Evolutionary conservation across 2,113 vertebrate species (phyloP).

Genomic region (Mixornis gularis): DNA sequence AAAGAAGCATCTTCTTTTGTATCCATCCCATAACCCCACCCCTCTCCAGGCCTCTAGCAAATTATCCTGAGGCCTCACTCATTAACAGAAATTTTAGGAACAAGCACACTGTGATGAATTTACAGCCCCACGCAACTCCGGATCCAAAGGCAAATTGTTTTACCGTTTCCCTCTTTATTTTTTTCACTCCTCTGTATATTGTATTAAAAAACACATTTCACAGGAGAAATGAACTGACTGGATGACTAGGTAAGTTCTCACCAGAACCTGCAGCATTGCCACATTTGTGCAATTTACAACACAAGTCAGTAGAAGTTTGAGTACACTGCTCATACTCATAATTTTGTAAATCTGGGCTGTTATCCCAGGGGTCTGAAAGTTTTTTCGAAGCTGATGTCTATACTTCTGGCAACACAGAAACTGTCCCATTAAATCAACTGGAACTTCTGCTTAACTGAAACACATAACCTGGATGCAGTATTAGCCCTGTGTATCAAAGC

Average conservation of each 20-base stretch:
- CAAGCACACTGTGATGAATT: background rate
- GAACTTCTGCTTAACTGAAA: background rate
- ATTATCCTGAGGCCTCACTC: background rate
- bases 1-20: conserved; percentile 4
- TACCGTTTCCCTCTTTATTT: background rate
- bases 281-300: background rate
- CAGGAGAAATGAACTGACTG: background rate
- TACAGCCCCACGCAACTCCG: background rate
- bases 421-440: background rate
- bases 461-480: background rate
- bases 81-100: background rate
- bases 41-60: background rate
- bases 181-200: background rate
- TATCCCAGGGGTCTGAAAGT: background rate
- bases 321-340: background rate
- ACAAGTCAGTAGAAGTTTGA: background rate
- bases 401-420: background rate
- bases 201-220: background rate
- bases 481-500: background rate
- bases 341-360: background rate
- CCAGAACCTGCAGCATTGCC: background rate
- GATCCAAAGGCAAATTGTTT: background rate
- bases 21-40: background rate
- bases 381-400: accelerated
- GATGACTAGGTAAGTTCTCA: background rate